Percentiles rank a stretch among this genome's conserved stretches.
These are phyloP conservation scores for Melanophora roralis DNA, from an alignment of 2,888 invertebrate species.

Conservation along the genomic window DNA sequence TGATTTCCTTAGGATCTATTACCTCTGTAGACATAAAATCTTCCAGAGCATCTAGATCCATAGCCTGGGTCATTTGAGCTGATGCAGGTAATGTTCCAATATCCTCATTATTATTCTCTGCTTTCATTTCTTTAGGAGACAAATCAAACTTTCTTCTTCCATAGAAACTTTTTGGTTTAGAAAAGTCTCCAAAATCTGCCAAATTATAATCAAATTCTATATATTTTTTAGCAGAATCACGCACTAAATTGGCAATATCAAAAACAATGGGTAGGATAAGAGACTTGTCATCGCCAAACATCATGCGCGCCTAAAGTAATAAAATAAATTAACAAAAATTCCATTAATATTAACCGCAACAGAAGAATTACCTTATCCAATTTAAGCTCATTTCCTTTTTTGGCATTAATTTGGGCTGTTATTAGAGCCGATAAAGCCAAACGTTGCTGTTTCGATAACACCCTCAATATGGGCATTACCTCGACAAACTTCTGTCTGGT, in stretches of 20 bases:
- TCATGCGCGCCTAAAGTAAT: conserved; percentile 78
- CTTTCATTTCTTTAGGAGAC: conserved; percentile 60
- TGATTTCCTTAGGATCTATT: conserved; percentile 72
- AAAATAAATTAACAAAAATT: too few relatives aligned
- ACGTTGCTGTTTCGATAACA: conserved; percentile 81
- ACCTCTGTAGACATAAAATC: conserved; percentile 71
- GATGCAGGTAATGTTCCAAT: conserved; percentile 64
- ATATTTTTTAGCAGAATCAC: conserved; percentile 77
- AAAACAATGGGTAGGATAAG: conserved; percentile 82
- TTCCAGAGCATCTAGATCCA: conserved; percentile 64
- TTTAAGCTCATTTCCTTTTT: conserved; percentile 78
- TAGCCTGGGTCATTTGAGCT: conserved; percentile 3
- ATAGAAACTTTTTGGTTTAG: conserved; percentile 55
- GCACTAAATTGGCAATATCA: conserved; percentile 82
- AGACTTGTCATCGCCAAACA: conserved; percentile 80
- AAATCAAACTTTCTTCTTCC: conserved; percentile 66
- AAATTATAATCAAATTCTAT: conserved; percentile 66
- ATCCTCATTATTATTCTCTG: conserved; percentile 58
- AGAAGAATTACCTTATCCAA: conserved; percentile 79
- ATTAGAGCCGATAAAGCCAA: conserved; percentile 82
- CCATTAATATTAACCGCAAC: too few relatives aligned
- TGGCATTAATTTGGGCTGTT: conserved; percentile 80
- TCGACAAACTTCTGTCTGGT: conserved; percentile 81
- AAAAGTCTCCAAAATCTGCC: conserved; percentile 60
- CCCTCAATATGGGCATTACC: conserved; percentile 82